These are phyloP conservation scores for Chrysopa pallens DNA, from an alignment of 1,140 invertebrate species.

Conservation along the genomic window DNA sequence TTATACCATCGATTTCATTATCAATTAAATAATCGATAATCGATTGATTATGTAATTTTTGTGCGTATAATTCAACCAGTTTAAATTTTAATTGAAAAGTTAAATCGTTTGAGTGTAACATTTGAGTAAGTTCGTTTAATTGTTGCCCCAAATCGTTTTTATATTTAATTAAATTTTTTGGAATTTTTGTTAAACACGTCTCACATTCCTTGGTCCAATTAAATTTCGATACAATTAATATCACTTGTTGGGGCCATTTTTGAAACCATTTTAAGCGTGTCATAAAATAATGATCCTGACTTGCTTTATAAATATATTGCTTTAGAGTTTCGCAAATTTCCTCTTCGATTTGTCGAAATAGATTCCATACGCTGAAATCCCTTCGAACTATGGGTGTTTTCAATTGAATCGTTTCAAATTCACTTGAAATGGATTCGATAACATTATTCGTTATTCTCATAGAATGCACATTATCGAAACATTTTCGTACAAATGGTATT, in stretches of 20 bases:
- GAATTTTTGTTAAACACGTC: conserved; percentile 36
- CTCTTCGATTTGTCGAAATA: conserved; percentile 70
- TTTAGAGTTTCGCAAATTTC: conserved; percentile 63
- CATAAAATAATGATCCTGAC: conserved; percentile 44
- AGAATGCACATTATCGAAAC: conserved; percentile 48
- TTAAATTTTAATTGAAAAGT: conserved; percentile 52
- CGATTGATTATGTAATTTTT: conserved; percentile 83
- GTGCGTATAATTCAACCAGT: conserved; percentile 73
- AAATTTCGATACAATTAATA: conserved; percentile 68
- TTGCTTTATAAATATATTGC: conserved; percentile 51
- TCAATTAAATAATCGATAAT: conserved; percentile 57
- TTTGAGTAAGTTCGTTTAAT: conserved; percentile 41
- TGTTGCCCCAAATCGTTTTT: conserved; percentile 30
- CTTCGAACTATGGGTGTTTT: too few relatives aligned
- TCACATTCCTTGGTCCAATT: conserved; percentile 77
- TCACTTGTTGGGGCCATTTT: conserved; percentile 76
- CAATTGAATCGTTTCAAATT: too few relatives aligned
- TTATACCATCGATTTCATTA: conserved; percentile 45
- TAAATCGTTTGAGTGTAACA: conserved; percentile 35
- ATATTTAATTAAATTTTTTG: conserved; percentile 31
- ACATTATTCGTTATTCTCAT: too few relatives aligned
- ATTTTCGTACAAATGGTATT: conserved; percentile 83
- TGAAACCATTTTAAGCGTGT: conserved; percentile 56
- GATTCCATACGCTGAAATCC: conserved; percentile 65
- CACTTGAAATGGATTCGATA: too few relatives aligned